Percentiles rank a stretch among this genome's conserved stretches.
Conservation (phyloP, 2,888 invertebrate genomes). For the Podotricha telesiphe region DNA sequence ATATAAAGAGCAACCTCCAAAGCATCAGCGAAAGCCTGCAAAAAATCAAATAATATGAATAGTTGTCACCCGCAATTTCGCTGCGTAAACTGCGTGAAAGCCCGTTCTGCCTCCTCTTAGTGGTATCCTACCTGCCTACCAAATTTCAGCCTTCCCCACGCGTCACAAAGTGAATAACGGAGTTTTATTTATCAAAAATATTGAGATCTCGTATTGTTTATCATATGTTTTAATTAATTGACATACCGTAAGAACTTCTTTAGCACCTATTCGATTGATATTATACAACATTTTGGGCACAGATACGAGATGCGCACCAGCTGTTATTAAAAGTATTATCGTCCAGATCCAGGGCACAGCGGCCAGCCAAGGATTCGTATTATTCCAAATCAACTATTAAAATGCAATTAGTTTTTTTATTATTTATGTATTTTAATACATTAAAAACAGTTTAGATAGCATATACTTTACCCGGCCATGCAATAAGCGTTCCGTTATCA, state of each 20-base stretch:
- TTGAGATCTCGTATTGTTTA: not conserved
- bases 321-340: conserved; percentile 51
- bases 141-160: no score
- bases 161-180: no score
- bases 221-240: not conserved
- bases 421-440: not conserved
- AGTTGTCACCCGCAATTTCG: no score
- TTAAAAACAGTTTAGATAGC: not conserved
- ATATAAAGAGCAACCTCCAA: conserved; percentile 69
- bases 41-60: conserved; percentile 17
- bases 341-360: conserved; percentile 66
- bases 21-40: conserved; percentile 64
- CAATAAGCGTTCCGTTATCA: conserved; percentile 59
- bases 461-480: conserved; percentile 57
- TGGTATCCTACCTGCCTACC: no score
- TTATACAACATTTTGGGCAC: conserved; percentile 51
- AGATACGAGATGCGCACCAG: conserved; percentile 49
- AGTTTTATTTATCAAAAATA: no score
- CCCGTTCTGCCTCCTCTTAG: no score
- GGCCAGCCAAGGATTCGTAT: conserved; percentile 59
- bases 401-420: not conserved
- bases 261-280: conserved; percentile 57
- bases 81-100: no score
- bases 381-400: conserved; percentile 71
- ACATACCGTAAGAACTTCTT: conserved; percentile 63